phyloP scores from a whole-genome alignment of 1,140 invertebrate genomes.

The Drosophila paulistorum region DNA sequence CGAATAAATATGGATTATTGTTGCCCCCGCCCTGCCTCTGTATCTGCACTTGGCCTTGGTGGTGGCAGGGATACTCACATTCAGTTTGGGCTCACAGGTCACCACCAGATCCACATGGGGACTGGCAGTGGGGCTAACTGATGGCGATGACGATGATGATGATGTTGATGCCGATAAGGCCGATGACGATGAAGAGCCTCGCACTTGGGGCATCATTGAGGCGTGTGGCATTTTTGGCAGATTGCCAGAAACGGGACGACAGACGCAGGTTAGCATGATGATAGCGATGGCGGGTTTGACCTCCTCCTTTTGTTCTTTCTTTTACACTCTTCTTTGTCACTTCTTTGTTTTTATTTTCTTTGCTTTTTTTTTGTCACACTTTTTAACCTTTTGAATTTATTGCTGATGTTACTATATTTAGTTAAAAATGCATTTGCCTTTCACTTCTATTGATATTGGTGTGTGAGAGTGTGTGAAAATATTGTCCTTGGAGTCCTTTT shows the following conservation, averaged over 20 bases:
- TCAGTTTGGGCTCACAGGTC: conserved; percentile 77
- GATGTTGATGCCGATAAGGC: not conserved
- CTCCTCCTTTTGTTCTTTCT: not conserved
- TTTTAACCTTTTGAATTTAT: conserved; percentile 9
- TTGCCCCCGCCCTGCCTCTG: not conserved
- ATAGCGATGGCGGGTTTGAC: not conserved
- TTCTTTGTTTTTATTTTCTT: conserved; percentile 12
- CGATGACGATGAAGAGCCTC: conserved; percentile 35
- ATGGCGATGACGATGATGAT: conserved; percentile 33
- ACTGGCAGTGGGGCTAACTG: conserved; percentile 33
- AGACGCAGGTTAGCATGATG: conserved; percentile 81
- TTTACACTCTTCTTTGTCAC: not conserved
- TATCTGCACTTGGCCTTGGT: not conserved
- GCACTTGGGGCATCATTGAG: conserved; percentile 64
- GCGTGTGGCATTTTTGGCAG: conserved; percentile 80
- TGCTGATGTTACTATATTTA: conserved; percentile 25
- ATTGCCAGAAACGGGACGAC: conserved; percentile 82
- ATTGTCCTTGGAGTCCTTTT: conserved; percentile 22
- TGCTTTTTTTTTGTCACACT: not conserved
- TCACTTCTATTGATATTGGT: conserved; percentile 13
- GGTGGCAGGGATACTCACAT: conserved; percentile 64
- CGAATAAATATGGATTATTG: conserved; percentile 51
- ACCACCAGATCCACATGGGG: conserved; percentile 60
- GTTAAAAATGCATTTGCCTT: conserved; percentile 51
- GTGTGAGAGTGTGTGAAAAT: conserved; percentile 16